Evolutionary conservation across 2,888 invertebrate genomes (phyloP).

Genomic region (Drosophila helvetica): DNA sequence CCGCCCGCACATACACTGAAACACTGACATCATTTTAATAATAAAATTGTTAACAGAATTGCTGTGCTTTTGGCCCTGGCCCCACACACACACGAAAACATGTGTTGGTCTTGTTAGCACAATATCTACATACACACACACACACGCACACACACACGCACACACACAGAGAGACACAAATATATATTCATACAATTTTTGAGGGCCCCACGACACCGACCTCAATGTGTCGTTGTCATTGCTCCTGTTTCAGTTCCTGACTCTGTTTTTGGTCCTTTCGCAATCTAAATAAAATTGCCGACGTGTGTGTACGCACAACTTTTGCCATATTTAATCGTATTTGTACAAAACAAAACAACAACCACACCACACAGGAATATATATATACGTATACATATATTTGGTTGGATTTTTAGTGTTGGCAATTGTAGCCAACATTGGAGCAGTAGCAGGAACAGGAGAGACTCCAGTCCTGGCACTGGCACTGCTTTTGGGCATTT

Average conservation of each 20-base stretch:
- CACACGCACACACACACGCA: constrained; percentile 17
- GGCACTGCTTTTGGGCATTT: constrained; percentile 73
- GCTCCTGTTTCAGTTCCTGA: constrained; percentile 36
- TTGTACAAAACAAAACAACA: constrained; percentile 62
- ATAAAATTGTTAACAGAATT: constrained; percentile 80
- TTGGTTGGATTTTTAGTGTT: constrained; percentile 38
- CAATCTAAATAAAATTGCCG: constrained; percentile 79
- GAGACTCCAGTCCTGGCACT: constrained; percentile 53
- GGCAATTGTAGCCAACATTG: constrained; percentile 37
- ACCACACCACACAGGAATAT: constrained; percentile 27
- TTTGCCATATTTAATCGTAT: constrained; percentile 80
- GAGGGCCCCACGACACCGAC: constrained; percentile 53
- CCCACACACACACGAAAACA: constrained; percentile 61
- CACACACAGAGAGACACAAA: not conserved
- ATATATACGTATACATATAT: constrained; percentile 2
- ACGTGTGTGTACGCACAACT: constrained; percentile 79
- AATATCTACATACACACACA: constrained; percentile 34
- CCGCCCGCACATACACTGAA: constrained; percentile 16
- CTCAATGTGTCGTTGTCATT: constrained; percentile 55
- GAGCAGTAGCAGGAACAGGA: constrained; percentile 1
- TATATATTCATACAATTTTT: constrained; percentile 19
- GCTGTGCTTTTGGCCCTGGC: constrained; percentile 65
- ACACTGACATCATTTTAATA: constrained; percentile 72
- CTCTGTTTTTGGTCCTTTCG: constrained; percentile 55
- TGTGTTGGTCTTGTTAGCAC: constrained; percentile 74